Evolutionary conservation across 2,113 vertebrate species (phyloP).

Genomic region (Strigops habroptila): DNA sequence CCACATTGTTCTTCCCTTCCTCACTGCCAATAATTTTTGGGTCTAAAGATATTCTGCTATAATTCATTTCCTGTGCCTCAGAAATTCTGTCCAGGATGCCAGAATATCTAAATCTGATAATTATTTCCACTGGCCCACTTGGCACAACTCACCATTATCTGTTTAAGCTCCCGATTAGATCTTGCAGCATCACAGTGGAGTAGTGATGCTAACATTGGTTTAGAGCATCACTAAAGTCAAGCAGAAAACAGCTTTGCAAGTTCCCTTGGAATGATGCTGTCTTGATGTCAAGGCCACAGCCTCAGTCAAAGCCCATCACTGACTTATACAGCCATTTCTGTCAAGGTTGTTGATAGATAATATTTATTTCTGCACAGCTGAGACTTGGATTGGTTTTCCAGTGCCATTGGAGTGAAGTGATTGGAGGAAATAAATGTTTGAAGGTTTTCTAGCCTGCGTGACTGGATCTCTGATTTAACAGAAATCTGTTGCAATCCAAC

Average conservation of each 20-base stretch:
- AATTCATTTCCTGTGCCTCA: constrained; percentile 46
- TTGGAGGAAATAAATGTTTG: background rate
- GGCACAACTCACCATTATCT: background rate
- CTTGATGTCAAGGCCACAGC: background rate
- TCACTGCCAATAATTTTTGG: constrained; percentile 30
- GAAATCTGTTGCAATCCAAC: background rate
- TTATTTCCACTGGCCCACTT: constrained; percentile 44
- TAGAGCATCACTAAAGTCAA: background rate
- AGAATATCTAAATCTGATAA: constrained; percentile 58
- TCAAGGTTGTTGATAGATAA: background rate
- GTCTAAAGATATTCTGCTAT: constrained; percentile 42
- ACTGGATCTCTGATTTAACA: background rate
- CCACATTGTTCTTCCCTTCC: constrained; percentile 45
- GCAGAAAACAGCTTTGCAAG: background rate
- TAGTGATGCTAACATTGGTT: background rate
- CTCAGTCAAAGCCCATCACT: background rate
- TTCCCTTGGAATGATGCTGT: background rate
- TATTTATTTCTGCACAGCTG: background rate
- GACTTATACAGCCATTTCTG: background rate
- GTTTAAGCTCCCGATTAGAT: constrained; percentile 2
- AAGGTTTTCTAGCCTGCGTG: background rate
- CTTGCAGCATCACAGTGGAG: background rate
- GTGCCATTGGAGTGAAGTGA: background rate
- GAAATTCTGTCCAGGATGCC: constrained; percentile 12
- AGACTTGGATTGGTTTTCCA: background rate